Base-by-base conservation (phyloP, 2,113 vertebrate genomes). In the Piprites chloris region DNA sequence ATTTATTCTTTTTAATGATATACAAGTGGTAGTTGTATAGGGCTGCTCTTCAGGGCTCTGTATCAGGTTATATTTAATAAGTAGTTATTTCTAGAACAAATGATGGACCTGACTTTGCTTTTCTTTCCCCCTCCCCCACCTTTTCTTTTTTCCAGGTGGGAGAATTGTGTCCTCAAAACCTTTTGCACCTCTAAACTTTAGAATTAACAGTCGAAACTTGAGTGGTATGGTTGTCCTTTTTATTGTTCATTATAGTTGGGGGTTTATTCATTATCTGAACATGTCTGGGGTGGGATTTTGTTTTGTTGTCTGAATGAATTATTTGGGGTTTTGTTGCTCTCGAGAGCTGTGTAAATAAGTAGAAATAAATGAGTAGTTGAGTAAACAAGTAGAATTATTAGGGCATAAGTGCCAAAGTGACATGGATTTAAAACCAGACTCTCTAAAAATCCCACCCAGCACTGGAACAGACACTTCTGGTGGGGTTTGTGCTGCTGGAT, bases 141-240 rank as follows among this genome's bases (percentile, higher is more conserved):
- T 26, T 22, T n/a, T 27, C 1, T 24, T 79, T 79, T 96, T 89
- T 96, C 52, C 96, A 99, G 99, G 99, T 97, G 99, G 99, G 89
- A 99, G 99, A 98, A 99, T 99, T 78, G 99, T 99, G 90, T 99
- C 99, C 93, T 99, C 99, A 68, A 99, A 99, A 98, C 99, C 99
- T 95, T 99, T 99, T 98, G 99, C 99, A 97, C 99, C 99, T 97
- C 98, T 99, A 53, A 99, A 99, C 97, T 99, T 99, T 96, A 98
- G 99, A 98, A 99, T 99, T 97, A 99, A 99, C 98, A 99, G 99
- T 98, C 98, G 99, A 98, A 99, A 99, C 98, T 98, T 99, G 98
- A 99, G 99, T 77, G 99, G 99, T 99, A 98, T 98, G 98, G 42
- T 71, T 66, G 37, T 19, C 26, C 12, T 95, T 76, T 67, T 63